These are phyloP conservation scores for Diaperis boleti DNA, from an alignment of 2,888 invertebrate genomes.

Conservation along the genomic window DNA sequence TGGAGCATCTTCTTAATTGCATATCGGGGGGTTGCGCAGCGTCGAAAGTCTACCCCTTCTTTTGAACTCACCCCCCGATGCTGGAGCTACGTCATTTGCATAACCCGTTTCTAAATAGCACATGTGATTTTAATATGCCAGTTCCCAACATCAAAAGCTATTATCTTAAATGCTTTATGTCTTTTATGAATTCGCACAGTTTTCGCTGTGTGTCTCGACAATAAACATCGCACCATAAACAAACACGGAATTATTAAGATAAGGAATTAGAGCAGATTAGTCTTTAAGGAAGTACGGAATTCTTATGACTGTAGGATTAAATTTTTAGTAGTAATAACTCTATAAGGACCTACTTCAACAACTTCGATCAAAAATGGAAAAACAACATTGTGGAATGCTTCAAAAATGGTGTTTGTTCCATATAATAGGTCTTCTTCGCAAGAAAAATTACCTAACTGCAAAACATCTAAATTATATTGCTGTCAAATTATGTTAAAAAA, in stretches of 20 bases:
- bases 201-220: constrained; percentile 22
- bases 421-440: too few species aligned
- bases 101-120: constrained; percentile 48
- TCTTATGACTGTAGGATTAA: constrained; percentile 7
- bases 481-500: too few species aligned
- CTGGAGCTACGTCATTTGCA: constrained; percentile 44
- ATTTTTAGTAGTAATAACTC: too few species aligned
- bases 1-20: constrained; percentile 39
- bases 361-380: too few species aligned
- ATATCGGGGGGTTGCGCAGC: constrained; percentile 29
- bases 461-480: too few species aligned
- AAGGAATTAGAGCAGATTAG: constrained; percentile 16
- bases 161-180: constrained; percentile 54
- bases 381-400: too few species aligned
- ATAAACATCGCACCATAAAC: constrained; percentile 18
- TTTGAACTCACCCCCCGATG: constrained; percentile 23
- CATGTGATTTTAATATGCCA: constrained; percentile 53
- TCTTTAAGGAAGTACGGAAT: constrained; percentile 1
- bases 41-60: constrained; percentile 42
- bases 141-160: constrained; percentile 52
- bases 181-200: constrained; percentile 48
- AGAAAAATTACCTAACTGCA: too few species aligned
- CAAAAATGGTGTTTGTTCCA: too few species aligned
- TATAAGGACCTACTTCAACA: too few species aligned
- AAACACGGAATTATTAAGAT: constrained; percentile 29